These are phyloP conservation scores for Odontophorus gujanensis DNA, from an alignment of 2,113 vertebrate species.

Conservation along the genomic window DNA sequence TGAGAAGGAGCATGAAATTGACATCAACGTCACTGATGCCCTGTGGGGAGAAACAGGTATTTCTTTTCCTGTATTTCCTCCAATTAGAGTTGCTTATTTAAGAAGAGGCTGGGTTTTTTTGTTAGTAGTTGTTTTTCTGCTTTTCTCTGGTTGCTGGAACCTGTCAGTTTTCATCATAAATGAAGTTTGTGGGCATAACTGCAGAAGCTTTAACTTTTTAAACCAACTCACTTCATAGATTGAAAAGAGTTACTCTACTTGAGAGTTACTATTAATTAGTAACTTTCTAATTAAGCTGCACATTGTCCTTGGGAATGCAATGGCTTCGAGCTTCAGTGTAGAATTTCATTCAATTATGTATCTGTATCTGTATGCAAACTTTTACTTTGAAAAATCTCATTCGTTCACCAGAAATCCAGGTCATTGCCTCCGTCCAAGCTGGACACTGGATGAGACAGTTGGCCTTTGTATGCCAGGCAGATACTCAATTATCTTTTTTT, in stretches of 20 bases:
- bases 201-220: neutral
- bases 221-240: neutral
- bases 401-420: neutral
- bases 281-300: neutral
- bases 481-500: neutral
- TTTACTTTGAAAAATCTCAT: neutral
- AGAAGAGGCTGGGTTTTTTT: accelerated
- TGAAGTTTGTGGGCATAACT: neutral
- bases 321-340: neutral
- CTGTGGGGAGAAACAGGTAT: conserved; percentile 99
- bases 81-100: neutral
- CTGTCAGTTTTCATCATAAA: neutral
- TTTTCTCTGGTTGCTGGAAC: neutral
- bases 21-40: conserved; percentile 91
- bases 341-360: neutral
- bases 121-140: neutral
- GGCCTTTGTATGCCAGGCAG: neutral
- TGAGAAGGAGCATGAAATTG: conserved; percentile 84
- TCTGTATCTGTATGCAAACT: neutral
- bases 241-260: neutral
- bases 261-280: neutral
- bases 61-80: neutral
- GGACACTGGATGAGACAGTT: neutral
- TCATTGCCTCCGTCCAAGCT: neutral
- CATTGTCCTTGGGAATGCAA: neutral